Conservation (phyloP, 2,797 vertebrate genomes). For the Chanos chanos region DNA sequence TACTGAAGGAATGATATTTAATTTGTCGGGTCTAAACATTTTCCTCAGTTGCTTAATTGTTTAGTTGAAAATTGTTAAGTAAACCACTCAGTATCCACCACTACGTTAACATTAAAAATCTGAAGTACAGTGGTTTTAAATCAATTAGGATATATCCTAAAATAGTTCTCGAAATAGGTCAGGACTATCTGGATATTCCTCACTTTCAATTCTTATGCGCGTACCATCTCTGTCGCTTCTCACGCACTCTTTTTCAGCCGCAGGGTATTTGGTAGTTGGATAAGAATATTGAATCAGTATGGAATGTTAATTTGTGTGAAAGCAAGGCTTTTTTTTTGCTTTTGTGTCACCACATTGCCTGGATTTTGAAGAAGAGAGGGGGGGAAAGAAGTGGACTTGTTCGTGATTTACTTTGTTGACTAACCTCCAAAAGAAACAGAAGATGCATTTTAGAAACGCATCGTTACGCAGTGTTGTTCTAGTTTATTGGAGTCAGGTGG, state of each 20-base stretch:
- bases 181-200: too few relatives aligned
- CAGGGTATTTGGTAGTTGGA: constrained; percentile 20
- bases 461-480: constrained; percentile 18
- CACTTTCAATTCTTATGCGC: too few relatives aligned
- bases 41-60: too few relatives aligned
- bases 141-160: too few relatives aligned
- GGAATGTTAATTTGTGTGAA: constrained; percentile 47
- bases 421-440: constrained; percentile 1
- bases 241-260: constrained; percentile 18
- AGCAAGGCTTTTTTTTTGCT: constrained; percentile 12
- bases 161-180: constrained; percentile 1
- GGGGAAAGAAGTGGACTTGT: background rate
- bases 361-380: background rate
- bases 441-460: constrained; percentile 33
- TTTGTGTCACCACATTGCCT: constrained; percentile 6
- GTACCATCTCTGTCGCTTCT: constrained; percentile 10
- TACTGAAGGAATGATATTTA: too few relatives aligned
- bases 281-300: constrained; percentile 27
- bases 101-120: too few relatives aligned
- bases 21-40: too few relatives aligned
- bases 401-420: constrained; percentile 18
- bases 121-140: too few relatives aligned
- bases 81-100: too few relatives aligned
- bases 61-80: too few relatives aligned
- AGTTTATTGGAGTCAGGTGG: constrained; percentile 59